Evolutionary conservation across 2,888 invertebrate species (phyloP), one percentile per base, ranked within the genome.

Genomic region (Acanthococcus lagerstroemiae): DNA sequence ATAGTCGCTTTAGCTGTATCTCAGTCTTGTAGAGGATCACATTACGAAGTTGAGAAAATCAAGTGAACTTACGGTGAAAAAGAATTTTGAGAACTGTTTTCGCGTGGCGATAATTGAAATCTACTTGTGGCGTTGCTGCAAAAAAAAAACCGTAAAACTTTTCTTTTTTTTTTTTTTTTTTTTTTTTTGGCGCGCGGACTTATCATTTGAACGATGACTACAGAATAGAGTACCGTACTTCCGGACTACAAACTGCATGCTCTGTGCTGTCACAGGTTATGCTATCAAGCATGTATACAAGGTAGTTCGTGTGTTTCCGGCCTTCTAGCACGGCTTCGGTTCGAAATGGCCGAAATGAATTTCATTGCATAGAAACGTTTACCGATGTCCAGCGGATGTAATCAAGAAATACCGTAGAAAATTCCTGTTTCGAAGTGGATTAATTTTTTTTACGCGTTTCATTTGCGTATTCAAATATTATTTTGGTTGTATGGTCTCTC

Each of bases 211-310:
- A 52, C 52, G 24, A 22, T 24, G 24, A 24, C 2, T 22, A 52
- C 24, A 30, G n/a, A 37, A 37, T n/a, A 15, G 52, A 52, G 52
- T 50, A 61, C 52, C 60, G 60, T 52, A 61, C 60, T 61, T 61
- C 60, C 60, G 60, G 60, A 61, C 60, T 50, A 61, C 21, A 52
- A 52, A 52, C 52, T 52, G 22, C 9, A 19, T 52, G 52, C 24
- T 22, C 21, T 48, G 6, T 37, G 37, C 7, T 52, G 22, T 52
- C 52, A n/a, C 37, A 37, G 37, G 37, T n/a, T 37, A 37, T n/a
- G n/a, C 37, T 37, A 37, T 37, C 2, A 2, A 37, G 12, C n/a
- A 37, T 37, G n/a, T 30, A 37, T 37, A 37, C 37, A 37, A 37
- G 37, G 37, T 37, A 37, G 37, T n/a, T 22, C 22, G 22, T 52